Evolutionary conservation across 2,797 vertebrate genomes (phyloP).

Genomic region (Bradypodion ventrale): DNA sequence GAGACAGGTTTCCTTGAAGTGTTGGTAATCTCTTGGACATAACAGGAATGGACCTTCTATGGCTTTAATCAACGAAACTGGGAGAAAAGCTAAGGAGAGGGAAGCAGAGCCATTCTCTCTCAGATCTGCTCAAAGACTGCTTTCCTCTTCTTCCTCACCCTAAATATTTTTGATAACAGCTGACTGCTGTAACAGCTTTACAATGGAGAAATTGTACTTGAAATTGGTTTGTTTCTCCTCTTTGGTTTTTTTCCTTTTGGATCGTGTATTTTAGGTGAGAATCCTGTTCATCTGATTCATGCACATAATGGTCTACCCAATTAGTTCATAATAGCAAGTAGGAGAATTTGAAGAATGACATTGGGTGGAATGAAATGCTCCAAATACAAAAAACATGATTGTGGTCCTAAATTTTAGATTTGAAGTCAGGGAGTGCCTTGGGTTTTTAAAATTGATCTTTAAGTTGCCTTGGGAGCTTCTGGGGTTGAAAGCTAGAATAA

Average conservation of each 20-base stretch:
- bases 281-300: too few relatives aligned
- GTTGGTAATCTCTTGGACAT: too few relatives aligned
- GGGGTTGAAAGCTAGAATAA: not conserved
- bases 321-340: too few relatives aligned
- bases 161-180: not conserved
- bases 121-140: not conserved
- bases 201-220: not conserved
- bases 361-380: too few relatives aligned
- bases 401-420: not conserved
- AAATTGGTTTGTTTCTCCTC: not conserved
- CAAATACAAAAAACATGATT: too few relatives aligned
- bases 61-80: too few relatives aligned
- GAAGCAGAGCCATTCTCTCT: not conserved
- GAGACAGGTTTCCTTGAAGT: too few relatives aligned
- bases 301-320: too few relatives aligned
- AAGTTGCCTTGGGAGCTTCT: not conserved
- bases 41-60: too few relatives aligned
- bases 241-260: not conserved
- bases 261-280: not conserved
- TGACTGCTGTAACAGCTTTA: not conserved
- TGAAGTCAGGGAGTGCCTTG: not conserved
- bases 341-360: too few relatives aligned
- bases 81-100: not conserved
- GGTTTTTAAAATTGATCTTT: not conserved
- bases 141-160: not conserved